These are phyloP conservation scores for Tauraco hartlaubi DNA, from an alignment of 2,797 vertebrate genomes.

Conservation along the genomic window DNA sequence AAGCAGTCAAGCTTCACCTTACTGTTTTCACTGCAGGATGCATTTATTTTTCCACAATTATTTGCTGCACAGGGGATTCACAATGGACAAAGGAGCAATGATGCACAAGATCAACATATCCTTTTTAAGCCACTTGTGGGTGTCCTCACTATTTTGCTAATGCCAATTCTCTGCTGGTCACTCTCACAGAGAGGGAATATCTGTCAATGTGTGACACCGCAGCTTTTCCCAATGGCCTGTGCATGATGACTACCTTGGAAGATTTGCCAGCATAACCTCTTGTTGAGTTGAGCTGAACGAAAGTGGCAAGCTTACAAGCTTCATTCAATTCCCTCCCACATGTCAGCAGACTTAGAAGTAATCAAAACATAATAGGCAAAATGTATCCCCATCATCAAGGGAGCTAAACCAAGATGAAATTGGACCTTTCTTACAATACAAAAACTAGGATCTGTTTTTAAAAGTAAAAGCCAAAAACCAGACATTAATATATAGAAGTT, in stretches of 20 bases:
- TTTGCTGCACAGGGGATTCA: background rate
- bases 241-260: background rate
- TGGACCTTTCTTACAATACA: background rate
- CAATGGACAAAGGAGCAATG: background rate
- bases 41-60: background rate
- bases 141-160: background rate
- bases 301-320: background rate
- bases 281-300: background rate
- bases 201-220: background rate
- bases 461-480: background rate
- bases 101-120: background rate
- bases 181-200: background rate
- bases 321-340: constrained; percentile 1
- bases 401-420: background rate
- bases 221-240: background rate
- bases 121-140: background rate
- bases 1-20: background rate
- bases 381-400: background rate
- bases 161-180: background rate
- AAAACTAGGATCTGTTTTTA: background rate
- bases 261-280: background rate
- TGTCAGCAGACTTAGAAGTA: background rate
- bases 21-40: background rate
- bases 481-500: background rate
- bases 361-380: background rate